Evolutionary conservation across 2,888 invertebrate genomes (phyloP).

Genomic region (Oxycera nigricornis): DNA sequence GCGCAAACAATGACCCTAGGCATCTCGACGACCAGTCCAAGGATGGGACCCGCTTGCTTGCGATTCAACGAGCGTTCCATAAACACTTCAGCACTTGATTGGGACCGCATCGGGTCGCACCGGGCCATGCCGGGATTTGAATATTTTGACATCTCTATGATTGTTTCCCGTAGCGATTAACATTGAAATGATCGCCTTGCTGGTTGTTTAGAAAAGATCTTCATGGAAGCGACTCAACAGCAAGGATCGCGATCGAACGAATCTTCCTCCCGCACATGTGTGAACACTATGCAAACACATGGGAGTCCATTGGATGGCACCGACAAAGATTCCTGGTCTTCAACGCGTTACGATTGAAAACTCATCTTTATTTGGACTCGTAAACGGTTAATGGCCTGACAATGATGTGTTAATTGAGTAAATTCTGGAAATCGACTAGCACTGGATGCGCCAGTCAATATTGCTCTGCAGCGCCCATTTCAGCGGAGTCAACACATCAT

Average conservation of each 20-base stretch:
- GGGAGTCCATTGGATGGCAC: background rate
- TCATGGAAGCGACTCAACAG: background rate
- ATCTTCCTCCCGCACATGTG: conserved; percentile 7
- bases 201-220: conserved; percentile 18
- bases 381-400: conserved; percentile 25
- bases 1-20: conserved; percentile 36
- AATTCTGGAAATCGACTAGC: background rate
- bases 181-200: conserved; percentile 11
- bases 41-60: background rate
- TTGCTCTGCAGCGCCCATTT: no score
- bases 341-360: background rate
- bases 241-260: background rate
- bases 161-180: conserved; percentile 38
- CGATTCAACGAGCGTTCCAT: conserved; percentile 14
- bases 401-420: conserved; percentile 28
- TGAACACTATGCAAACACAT: background rate
- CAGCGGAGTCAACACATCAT: no score
- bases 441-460: no score
- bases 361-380: background rate
- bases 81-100: conserved; percentile 21
- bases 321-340: conserved; percentile 6
- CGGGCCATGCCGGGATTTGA: conserved; percentile 19
- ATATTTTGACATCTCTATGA: conserved; percentile 42
- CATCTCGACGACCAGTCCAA: background rate
- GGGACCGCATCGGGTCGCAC: background rate